A percentile compares a stretch with the other conserved stretches of the same genome.
Evolutionary conservation across 1,140 invertebrate species (phyloP).

Genomic region (Pollicipes pollicipes): DNA sequence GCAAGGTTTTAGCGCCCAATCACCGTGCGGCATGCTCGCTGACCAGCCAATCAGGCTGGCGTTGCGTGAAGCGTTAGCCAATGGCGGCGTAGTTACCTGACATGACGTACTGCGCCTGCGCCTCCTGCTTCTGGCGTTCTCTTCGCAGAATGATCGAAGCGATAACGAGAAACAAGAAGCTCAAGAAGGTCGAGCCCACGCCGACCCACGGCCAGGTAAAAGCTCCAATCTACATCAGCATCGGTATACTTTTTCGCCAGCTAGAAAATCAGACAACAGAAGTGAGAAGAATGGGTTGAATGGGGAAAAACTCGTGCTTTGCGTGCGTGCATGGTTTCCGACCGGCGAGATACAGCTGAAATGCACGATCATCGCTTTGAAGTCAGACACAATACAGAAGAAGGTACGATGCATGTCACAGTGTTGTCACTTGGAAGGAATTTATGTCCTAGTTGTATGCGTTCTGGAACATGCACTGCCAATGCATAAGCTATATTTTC

Average conservation of each 20-base stretch:
- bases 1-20: background rate
- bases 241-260: background rate
- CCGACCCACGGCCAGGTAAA: constrained; percentile 87
- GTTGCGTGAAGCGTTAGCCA: background rate
- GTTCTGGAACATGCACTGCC: too few relatives aligned
- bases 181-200: constrained; percentile 64
- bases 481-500: too few relatives aligned
- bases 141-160: constrained; percentile 36
- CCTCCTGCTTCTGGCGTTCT: constrained; percentile 48
- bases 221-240: constrained; percentile 55
- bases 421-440: too few relatives aligned
- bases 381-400: too few relatives aligned
- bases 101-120: constrained; percentile 95
- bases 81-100: too few relatives aligned
- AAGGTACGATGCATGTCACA: too few relatives aligned
- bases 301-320: too few relatives aligned
- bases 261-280: background rate
- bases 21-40: background rate
- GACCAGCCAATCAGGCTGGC: too few relatives aligned
- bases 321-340: too few relatives aligned
- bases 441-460: too few relatives aligned
- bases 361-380: too few relatives aligned
- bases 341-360: too few relatives aligned
- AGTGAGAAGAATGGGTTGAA: background rate
- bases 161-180: constrained; percentile 31